Base-by-base conservation (phyloP, 2,888 invertebrate species). In the Chrysolina haemoptera region DNA sequence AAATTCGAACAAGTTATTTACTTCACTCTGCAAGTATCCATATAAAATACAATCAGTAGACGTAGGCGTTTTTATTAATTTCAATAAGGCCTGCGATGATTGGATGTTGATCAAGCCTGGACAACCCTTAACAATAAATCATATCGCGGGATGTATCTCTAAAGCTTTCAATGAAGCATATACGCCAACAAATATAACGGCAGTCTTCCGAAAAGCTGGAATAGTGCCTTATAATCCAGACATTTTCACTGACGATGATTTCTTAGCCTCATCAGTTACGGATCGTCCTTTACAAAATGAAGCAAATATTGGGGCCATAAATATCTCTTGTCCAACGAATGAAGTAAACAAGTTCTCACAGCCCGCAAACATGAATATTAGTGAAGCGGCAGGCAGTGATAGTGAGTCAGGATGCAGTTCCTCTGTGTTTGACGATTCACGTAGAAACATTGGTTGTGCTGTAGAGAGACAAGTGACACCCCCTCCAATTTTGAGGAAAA, bases 41-140 rank as follows among this genome's bases (percentile, higher is more conserved):
- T 40, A 62, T n/a, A 62, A 62, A 16, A 9, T 63, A 3, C 63
- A 63, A 41, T 20, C 63, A 9, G 8, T 41, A 11, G 63, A 63
- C 41, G n/a, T 10, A 14, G 4, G 2, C 16, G 40, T 63, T 40
- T 63, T 41, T 2, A 16, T 6, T 41, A 40, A 35, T 63, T 40
- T n/a, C 41, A n/a, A 40, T 63, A 18, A 27, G 10, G 63, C 40
- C 6, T 4, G 16, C 14, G 16, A 16, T 16, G n/a, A 41, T 10
- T 41, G 14, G 41, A 41, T 63, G 41, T 16, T 35, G 16, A n/a
- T 16, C 41, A 18, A 40, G 41, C 18, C 35, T 63, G 63, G 18
- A 16, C 16, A 20, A 18, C 16, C 18, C 18, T 16, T 53, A 20
- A 18, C 53, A 18, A 18, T 20, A 20, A 18, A 53, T 11, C 9